phyloP scores from a whole-genome alignment of 92 coral and sea anemone genomes.

The Phenganax subtilis region DNA sequence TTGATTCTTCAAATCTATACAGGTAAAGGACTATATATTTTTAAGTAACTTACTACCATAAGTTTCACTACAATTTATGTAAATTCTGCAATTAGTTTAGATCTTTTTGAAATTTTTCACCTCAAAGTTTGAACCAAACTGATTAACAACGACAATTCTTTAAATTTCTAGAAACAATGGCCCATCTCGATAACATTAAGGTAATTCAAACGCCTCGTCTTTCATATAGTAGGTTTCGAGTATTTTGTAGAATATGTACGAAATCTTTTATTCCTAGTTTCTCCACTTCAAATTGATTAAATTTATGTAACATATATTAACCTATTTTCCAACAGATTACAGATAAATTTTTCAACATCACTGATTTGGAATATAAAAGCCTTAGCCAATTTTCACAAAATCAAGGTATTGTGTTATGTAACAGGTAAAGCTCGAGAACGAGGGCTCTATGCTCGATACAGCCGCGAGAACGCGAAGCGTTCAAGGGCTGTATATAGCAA shows the following conservation, averaged over 20 bases:
- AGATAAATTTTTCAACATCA: slow-evolving; percentile 68
- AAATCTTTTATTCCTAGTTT: not conserved
- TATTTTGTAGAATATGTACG: not conserved
- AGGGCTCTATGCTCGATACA: not conserved
- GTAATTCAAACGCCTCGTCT: not conserved
- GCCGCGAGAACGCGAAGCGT: not conserved
- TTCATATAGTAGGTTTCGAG: not conserved
- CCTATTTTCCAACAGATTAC: slow-evolving; percentile 32
- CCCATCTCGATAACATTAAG: not conserved
- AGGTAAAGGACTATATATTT: not conserved
- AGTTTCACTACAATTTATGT: not conserved
- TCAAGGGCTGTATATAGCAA: no score
- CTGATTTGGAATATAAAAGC: slow-evolving; percentile 60
- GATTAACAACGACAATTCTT: not conserved
- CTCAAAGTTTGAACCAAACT: not conserved
- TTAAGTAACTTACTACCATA: not conserved
- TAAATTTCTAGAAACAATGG: slow-evolving; percentile 1
- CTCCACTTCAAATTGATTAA: no score
- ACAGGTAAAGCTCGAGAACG: not conserved
- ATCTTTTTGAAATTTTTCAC: not conserved
- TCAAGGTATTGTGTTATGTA: slow-evolving; percentile 50
- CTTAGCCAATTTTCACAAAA: slow-evolving; percentile 66
- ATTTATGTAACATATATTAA: not conserved
- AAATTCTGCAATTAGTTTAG: not conserved
- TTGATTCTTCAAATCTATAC: not conserved